A percentile compares a stretch with the other conserved stretches of the same genome.
Evolutionary conservation across 2,113 vertebrate species (phyloP).

Genomic region (Heterocephalus glaber): DNA sequence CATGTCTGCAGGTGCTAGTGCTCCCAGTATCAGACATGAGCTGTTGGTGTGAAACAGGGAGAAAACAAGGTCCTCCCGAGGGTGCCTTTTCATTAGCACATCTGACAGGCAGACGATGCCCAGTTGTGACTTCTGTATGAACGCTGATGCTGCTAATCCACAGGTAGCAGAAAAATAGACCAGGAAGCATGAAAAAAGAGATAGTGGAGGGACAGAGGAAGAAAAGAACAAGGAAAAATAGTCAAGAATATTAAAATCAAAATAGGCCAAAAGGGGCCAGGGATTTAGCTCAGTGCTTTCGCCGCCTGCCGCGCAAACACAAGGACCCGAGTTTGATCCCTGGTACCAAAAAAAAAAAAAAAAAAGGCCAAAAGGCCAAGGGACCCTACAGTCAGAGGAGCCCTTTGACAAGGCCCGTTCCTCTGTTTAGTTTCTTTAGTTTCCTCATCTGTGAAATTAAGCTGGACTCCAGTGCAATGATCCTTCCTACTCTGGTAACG

Average conservation of each 20-base stretch:
- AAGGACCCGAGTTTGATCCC: no score
- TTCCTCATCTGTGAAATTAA: background rate
- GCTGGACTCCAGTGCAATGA: background rate
- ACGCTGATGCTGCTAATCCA: background rate
- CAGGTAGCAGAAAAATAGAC: background rate
- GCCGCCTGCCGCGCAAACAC: no score
- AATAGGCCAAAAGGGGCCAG: background rate
- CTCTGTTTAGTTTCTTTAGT: no score
- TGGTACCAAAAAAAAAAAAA: no score
- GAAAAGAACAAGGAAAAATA: background rate
- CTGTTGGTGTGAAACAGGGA: background rate
- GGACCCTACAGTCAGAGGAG: background rate
- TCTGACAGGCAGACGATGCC: background rate
- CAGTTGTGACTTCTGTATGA: background rate
- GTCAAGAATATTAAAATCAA: constrained; percentile 3
- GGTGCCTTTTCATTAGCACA: background rate
- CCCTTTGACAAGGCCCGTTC: background rate
- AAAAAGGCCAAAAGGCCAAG: background rate
- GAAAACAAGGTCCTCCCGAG: no score
- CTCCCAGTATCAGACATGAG: background rate
- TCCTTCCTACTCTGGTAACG: background rate
- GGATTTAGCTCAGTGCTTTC: no score
- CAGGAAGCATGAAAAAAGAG: background rate
- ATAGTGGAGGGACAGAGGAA: background rate
- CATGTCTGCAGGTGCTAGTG: background rate